Evolutionary conservation across 2,797 vertebrate genomes (phyloP), one percentile per base, ranked within the genome.

Genomic region (Dipus sagitta): DNA sequence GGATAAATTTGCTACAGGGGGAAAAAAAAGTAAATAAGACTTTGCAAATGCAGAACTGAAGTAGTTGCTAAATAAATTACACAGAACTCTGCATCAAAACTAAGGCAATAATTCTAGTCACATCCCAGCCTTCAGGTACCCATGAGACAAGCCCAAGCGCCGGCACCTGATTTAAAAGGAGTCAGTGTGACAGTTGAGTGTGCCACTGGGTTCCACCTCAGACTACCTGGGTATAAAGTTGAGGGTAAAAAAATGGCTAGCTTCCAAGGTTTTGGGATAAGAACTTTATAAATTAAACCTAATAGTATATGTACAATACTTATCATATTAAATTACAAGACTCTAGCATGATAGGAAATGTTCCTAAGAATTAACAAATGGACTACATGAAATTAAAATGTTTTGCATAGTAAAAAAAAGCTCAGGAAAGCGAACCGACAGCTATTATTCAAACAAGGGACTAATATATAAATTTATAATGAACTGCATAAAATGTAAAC

Each of bases 31-130:
- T 77, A 90, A 90, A 72, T 75, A 93, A 93, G 52, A 78, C 58
- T 88, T 87, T 76, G 9, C 14, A 87, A 95, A 85, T 91, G 70
- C 28, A 79, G 62, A 95, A 54, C 34, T 90, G 38, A 96, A 75
- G 38, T 83, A 91, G 92, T 93, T 94, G 83, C 62, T 70, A 94
- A 94, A 81, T 84, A 42, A 91, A 54, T 86, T 84, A 65, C 54
- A 74, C 20, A 62, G 89, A 82, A 91, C 91, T 71, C 86, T 84
- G 14, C 72, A 77, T 70, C n/a, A 78, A 93, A 95, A 91, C 58
- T 67, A 92, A 81, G n/a, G 28, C 91, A 92, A 76, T 83, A 74
- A 92, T 92, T 89, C 58, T 89, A 84, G 52, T 38, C 47, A n/a
- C 42, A 12, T 87, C 54, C 42, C 68, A 86, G 26, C 42, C 34